Percentiles rank a stretch among this genome's conserved stretches.
Conservation (phyloP, 2,888 invertebrate species). For the Mimas tiliae region DNA sequence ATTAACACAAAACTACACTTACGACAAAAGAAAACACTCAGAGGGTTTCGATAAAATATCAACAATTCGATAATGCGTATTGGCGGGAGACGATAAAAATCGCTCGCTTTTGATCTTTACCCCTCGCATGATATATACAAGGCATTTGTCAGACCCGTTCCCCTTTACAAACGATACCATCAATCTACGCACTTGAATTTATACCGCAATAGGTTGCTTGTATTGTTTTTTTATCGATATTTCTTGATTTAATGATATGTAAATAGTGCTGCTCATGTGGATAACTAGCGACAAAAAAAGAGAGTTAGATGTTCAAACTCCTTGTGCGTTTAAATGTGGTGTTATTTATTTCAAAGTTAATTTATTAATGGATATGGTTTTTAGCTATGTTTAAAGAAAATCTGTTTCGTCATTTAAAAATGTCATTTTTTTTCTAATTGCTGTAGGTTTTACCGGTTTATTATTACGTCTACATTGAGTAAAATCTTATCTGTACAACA, state of each 20-base stretch:
- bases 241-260: neutral
- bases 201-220: constrained; percentile 1
- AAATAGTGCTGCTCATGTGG: neutral
- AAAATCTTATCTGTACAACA: no score
- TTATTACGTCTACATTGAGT: no score
- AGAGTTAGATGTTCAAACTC: no score
- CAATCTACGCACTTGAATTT: constrained; percentile 20
- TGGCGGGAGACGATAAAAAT: constrained; percentile 25
- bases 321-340: no score
- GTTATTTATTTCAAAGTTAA: no score
- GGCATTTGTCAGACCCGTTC: constrained; percentile 3
- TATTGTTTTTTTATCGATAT: constrained; percentile 18
- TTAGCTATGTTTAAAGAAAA: no score
- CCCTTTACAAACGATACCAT: constrained; percentile 11
- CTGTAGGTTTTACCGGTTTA: no score
- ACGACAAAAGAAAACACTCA: constrained; percentile 11
- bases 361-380: no score
- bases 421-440: no score
- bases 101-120: constrained; percentile 23
- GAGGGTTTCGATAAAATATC: neutral
- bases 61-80: constrained; percentile 22
- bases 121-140: constrained; percentile 15
- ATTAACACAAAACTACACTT: constrained; percentile 3
- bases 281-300: no score
- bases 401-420: no score